These are phyloP conservation scores for Caenorhabditis elegans DNA, from an alignment of 1,140 invertebrate genomes.

Conservation along the genomic window DNA sequence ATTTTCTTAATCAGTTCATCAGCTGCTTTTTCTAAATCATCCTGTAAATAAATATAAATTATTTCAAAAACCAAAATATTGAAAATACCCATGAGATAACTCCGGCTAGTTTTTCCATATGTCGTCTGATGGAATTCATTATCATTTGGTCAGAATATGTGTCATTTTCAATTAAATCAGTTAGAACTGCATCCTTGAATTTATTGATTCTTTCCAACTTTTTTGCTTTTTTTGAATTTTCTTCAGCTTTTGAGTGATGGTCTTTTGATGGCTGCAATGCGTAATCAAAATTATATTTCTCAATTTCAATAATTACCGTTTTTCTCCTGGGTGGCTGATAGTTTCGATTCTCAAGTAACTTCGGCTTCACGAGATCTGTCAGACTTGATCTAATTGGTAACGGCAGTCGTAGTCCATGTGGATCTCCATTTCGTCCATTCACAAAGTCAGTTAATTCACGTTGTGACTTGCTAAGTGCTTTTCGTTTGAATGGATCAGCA, in stretches of 20 bases:
- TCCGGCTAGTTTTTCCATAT: neutral
- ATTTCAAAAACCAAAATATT: neutral
- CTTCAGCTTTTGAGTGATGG: neutral
- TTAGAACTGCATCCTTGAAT: neutral
- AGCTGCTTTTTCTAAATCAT: neutral
- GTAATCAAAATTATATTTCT: neutral
- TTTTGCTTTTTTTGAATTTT: neutral
- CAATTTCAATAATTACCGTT: neutral
- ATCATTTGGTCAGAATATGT: neutral
- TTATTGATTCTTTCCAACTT: neutral
- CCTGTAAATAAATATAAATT: neutral
- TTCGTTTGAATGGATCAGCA: slow-evolving; percentile 18
- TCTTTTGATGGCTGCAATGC: neutral
- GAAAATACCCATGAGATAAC: neutral
- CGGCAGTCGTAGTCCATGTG: neutral
- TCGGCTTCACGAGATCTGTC: slow-evolving; percentile 12
- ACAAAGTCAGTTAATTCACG: slow-evolving; percentile 10
- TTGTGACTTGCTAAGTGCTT: neutral
- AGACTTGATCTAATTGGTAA: neutral
- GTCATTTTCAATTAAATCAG: neutral
- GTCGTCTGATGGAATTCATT: neutral
- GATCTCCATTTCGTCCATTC: neutral
- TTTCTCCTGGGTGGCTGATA: slow-evolving; percentile 32
- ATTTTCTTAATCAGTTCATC: neutral
- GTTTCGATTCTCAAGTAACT: slow-evolving; percentile 3